Conservation (phyloP, 30 jellyfish, hydroid and myxozoan species). For the Cassiopea xamachana region DNA sequence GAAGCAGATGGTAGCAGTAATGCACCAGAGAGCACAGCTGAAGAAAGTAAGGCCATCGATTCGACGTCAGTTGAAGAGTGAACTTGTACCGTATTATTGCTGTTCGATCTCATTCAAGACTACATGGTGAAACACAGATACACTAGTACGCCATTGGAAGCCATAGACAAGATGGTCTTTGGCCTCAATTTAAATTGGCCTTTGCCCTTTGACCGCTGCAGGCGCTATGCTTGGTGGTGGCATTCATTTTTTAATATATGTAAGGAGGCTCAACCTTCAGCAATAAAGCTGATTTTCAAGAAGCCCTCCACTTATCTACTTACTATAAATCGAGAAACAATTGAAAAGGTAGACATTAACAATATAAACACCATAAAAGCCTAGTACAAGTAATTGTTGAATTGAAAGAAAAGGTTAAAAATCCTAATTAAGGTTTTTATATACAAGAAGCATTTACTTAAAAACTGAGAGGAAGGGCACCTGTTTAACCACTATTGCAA, state of each 20-base stretch:
- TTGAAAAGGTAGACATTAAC: not conserved
- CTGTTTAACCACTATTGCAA: constrained; percentile 11
- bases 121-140: too few species aligned
- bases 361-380: not conserved
- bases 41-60: too few species aligned
- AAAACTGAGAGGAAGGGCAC: not conserved
- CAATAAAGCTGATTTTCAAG: constrained; percentile 11
- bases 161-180: too few species aligned
- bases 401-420: not conserved
- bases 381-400: not conserved
- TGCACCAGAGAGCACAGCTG: not conserved
- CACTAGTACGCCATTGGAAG: too few species aligned
- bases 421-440: not conserved
- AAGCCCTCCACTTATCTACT: constrained; percentile 16
- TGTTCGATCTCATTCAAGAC: too few species aligned
- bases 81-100: too few species aligned
- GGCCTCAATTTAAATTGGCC: too few species aligned
- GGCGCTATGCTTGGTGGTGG: too few species aligned
- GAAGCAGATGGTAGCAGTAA: not conserved
- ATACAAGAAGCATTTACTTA: not conserved
- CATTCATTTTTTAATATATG: not conserved
- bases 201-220: too few species aligned
- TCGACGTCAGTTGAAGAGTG: too few species aligned
- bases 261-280: not conserved
- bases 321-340: not conserved